A percentile compares a stretch with the other conserved stretches of the same genome.
Conservation (phyloP, 2,888 invertebrate genomes). For the Rosalia funebris region DNA sequence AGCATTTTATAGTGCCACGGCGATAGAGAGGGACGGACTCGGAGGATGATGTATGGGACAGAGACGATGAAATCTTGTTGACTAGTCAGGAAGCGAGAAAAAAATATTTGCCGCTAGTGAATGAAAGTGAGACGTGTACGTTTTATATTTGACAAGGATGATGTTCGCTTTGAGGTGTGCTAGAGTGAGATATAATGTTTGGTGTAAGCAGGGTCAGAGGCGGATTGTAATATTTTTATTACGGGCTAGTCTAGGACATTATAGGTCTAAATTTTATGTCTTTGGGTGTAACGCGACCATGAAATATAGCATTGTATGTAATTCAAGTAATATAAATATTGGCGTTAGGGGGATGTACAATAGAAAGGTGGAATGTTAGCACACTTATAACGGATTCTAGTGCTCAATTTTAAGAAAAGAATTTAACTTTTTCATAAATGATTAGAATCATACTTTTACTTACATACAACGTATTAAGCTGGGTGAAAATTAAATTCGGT, state of each 20-base stretch:
- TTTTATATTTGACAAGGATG: conserved; percentile 57
- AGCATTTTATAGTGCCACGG: conserved; percentile 54
- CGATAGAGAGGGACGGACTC: conserved; percentile 41
- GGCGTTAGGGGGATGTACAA: conserved; percentile 20
- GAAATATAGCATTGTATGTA: conserved; percentile 35
- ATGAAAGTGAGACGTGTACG: conserved; percentile 58
- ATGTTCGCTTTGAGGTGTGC: conserved; percentile 43
- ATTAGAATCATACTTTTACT: no score
- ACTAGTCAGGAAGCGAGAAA: conserved; percentile 57
- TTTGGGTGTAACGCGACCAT: conserved; percentile 31
- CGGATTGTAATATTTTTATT: conserved; percentile 49
- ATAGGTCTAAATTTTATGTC: conserved; percentile 24
- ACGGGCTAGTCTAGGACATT: conserved; percentile 32
- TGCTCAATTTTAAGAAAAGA: conserved; percentile 10
- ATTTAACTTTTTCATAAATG: conserved; percentile 20
- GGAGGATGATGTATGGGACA: conserved; percentile 28
- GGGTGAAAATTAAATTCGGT: no score
- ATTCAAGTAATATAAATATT: conserved; percentile 29
- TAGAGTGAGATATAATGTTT: conserved; percentile 51
- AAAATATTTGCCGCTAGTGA: conserved; percentile 58
- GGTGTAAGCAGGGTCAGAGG: conserved; percentile 35
- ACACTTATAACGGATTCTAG: conserved; percentile 31
- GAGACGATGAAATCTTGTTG: conserved; percentile 51
- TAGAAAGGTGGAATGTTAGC: conserved; percentile 28
- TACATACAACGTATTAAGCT: no score